Base-by-base conservation (phyloP, 2,113 vertebrate species). In the Copsychus sechellarum region DNA sequence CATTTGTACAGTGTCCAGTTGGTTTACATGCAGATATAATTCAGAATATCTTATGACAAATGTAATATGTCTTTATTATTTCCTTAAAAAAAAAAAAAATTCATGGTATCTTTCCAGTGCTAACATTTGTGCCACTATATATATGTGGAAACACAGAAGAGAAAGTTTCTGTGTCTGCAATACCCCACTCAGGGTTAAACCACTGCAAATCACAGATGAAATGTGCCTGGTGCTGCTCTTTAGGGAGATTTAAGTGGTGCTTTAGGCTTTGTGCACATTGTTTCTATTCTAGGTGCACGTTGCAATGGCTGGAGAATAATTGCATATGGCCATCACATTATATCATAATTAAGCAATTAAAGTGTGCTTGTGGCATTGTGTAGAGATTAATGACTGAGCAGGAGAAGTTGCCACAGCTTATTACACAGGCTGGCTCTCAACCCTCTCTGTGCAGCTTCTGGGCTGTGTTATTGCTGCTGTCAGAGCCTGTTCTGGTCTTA, bases 331-430 rank as follows among this genome's bases (percentile, higher is more conserved):
- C 81, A 78, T 94, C 66, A 50, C 80, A 88, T 94, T 94, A 57
- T 76, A 80, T 91, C 90, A 62, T 93, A 97, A 95, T 96, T 92
- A 94, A 90, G 58, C 90, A 93, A 94, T 95, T 94, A 81, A 93
- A 93, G 9, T 26, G 5, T 74, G 86, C 94, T 93, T 2, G 1
- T 80, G 91, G 92, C 79, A 1, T 91, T 85, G 74, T 86, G 88
- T 42, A 51, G 91, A 70, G 81, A 90, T 93, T 89, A 96, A 91
- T 96, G 84, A 83, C 60, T 79, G 77, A 70, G 17, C 47, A 88
- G 48, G 78, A 87, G 71, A 92, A 66, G 36, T 74, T 95, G 88
- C 81, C 92, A 71, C 43, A 76, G 72, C 22, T 78, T 72, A 67
- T 90, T 96, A 86, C 47, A 34, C 47, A 83, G 47, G 10, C 70